Base-by-base conservation (phyloP, 2,888 invertebrate genomes). In the Falcaria lacertinaria region DNA sequence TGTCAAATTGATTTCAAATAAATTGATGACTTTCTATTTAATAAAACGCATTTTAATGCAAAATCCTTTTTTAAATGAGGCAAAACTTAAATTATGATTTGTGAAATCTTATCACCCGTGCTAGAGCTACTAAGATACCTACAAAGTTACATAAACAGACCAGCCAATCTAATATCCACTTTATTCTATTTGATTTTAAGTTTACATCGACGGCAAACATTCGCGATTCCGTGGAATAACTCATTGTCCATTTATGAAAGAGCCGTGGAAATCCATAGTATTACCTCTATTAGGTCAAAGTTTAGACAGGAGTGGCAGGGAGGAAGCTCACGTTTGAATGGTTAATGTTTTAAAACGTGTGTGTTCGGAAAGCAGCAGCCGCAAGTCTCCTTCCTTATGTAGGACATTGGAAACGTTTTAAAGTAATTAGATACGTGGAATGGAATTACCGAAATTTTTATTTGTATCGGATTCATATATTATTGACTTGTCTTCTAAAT, bases 191-290 rank as follows among this genome's bases (percentile, higher is more conserved):
- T 3, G 5, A 7, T 11, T 28, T 28, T 8, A 11, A 28, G 11
- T 11, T 28, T 28, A 28, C 1, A 7, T 11, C 28, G 11, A 28
- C 7, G 8, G 28, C 28, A 28, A 11, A 28, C 28, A 8, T 28
- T 11, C 28, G 11, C 45, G 62, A 43, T 22, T 42, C 39, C 53
- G 8, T 25, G 25, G 15, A 37, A 37, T 44, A 40, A 68, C 56
- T 70, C 58, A 64, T 60, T 69, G 70, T 64, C 82, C 78, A 81
- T 63, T 60, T 60, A 64, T 64, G 60, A 65, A 73, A 67, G 82
- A 76, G 48, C 80, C 59, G 49, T 73, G 69, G 64, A 65, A 71
- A 66, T 68, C 64, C 69, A 74, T 76, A 60, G 60, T 62, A 52
- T 54, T 54, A 34, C 70, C 61, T 66, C 63, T 50, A 38, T 50